Conservation (phyloP, 2,888 invertebrate species). For the Philopedon plagiatum region DNA sequence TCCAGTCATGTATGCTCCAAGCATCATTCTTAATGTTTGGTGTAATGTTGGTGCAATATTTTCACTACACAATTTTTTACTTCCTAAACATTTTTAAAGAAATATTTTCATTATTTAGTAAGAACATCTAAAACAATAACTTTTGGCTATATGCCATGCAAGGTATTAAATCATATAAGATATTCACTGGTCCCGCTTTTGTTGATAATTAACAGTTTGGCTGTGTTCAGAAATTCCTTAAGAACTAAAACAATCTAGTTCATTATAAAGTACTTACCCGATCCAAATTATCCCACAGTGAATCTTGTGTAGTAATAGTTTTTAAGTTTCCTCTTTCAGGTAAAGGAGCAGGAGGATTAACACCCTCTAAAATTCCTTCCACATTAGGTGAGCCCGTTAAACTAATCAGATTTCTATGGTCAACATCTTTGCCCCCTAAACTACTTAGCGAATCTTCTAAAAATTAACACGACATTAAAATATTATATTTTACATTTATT, state of each 20-base stretch:
- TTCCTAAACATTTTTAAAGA: no score
- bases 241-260: constrained; percentile 22
- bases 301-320: constrained; percentile 45
- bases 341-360: constrained; percentile 9
- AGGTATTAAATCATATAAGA: no score
- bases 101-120: no score
- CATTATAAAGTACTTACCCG: constrained; percentile 47
- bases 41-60: no score
- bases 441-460: constrained; percentile 57
- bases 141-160: no score
- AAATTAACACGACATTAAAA: background rate
- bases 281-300: constrained; percentile 55
- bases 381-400: constrained; percentile 79
- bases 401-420: constrained; percentile 88
- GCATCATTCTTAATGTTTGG: no score
- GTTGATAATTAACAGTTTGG: no score
- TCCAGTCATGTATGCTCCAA: no score
- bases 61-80: no score
- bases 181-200: no score
- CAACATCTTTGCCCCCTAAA: constrained; percentile 76
- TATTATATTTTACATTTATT: background rate
- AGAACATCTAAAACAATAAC: no score
- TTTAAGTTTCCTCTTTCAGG: constrained; percentile 42
- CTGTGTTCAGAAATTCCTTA: no score
- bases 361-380: background rate